A percentile compares a stretch with the other conserved stretches of the same genome.
phyloP scores from a whole-genome alignment of 2,888 invertebrate species.

The Catocala sponsa region DNA sequence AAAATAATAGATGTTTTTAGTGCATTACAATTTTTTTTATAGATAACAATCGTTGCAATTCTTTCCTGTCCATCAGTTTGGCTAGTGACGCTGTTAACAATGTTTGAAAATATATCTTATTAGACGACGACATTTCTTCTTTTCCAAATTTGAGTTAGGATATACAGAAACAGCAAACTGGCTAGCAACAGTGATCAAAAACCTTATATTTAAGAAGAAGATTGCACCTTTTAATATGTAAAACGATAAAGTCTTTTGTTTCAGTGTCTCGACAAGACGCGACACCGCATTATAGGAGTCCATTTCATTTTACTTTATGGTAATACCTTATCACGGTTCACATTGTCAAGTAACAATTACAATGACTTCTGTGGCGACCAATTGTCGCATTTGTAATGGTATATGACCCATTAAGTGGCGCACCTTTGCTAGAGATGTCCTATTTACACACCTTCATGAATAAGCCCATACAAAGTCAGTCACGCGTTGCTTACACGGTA shows the following conservation, averaged over 20 bases:
- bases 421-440: constrained; percentile 74
- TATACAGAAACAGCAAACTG: no score
- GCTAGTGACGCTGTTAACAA: no score
- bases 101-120: no score
- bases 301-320: constrained; percentile 54
- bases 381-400: constrained; percentile 63
- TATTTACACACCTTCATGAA: constrained; percentile 64
- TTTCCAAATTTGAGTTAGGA: no score
- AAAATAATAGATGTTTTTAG: no score
- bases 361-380: constrained; percentile 70
- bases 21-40: no score
- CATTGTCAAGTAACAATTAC: constrained; percentile 67
- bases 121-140: no score
- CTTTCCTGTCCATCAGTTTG: no score
- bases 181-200: no score
- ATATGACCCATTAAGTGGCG: constrained; percentile 71
- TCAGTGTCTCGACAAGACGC: constrained; percentile 23
- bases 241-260: constrained; percentile 63
- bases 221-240: constrained; percentile 43
- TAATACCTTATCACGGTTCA: constrained; percentile 56
- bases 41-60: no score
- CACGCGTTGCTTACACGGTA: constrained; percentile 57
- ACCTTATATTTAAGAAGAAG: background rate
- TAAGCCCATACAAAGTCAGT: constrained; percentile 59
- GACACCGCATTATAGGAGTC: constrained; percentile 26